Base-by-base conservation (phyloP, 2,888 invertebrate genomes). In the Scaptodrosophila latifasciaeformis region DNA sequence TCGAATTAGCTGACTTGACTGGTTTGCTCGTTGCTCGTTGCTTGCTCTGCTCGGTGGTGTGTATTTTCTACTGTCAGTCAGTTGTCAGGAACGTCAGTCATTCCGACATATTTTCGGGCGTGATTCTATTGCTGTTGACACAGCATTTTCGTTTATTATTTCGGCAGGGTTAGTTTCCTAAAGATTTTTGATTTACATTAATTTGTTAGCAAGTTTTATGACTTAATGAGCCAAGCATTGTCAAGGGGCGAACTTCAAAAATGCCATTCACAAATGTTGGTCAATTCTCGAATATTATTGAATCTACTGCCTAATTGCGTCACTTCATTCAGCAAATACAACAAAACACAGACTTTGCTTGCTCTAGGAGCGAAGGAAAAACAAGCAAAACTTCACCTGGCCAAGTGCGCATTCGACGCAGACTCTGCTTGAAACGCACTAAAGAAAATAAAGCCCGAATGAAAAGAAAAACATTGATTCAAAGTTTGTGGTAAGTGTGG, bases 401-500 rank as follows among this genome's bases (percentile, higher is more conserved):
- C 70, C 72, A 72, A 54, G 74, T 70, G 64, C 81, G 70, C 57
- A 78, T 67, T 62, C 74, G 56, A 49, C 68, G 53, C 19, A 78
- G 54, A 39, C 69, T 48, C 58, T 76, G 62, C 55, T 64, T 64
- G 58, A 80, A 67, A 24, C 71, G 70, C 61, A 66, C 76, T 77
- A 67, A 1, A 2, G 24, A 30, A 40, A 45, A 7, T 44, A 42
- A 43, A 17, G 18, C 6, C 18, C 39, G 24, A 45, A 54, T 49
- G 19, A 27, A 50, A 35, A 21, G 17, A 39, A 27, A 31, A 46
- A 40, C n/a, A 18, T 45, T 51, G 2, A 2, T 27, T 13, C 12
- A 13, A 4, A 29, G 24, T 29, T 27, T n/a, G 5, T 42, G 31
- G 9, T 31, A 15, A 12, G 15, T 2, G 12, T 34, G 5, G 15